Conservation (phyloP, 1,140 invertebrate species). For the Eriocheir sinensis region DNA sequence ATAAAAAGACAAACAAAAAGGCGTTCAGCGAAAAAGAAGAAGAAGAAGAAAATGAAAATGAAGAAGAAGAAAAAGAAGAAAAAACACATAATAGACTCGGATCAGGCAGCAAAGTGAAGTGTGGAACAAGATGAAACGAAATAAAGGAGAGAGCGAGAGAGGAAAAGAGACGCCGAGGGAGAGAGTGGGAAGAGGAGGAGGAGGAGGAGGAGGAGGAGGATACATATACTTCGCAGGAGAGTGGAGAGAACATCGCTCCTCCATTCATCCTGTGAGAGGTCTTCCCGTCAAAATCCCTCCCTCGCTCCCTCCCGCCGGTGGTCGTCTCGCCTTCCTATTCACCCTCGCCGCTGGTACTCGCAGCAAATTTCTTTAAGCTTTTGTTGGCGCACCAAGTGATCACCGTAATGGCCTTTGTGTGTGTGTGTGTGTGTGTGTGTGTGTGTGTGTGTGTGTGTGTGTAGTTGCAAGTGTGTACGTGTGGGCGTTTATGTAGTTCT, state of each 20-base stretch:
- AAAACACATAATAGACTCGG: no score
- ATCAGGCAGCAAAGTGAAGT: no score
- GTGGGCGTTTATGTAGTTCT: background rate
- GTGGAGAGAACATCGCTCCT: background rate
- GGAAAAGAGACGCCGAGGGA: background rate
- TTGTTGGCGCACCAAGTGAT: slow-evolving; percentile 47
- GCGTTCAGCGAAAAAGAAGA: no score
- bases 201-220: background rate
- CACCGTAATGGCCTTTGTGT: slow-evolving; percentile 46
- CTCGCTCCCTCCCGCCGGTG: background rate
- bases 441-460: background rate
- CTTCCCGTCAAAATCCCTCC: background rate
- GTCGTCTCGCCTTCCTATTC: slow-evolving; percentile 2
- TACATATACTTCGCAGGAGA: background rate
- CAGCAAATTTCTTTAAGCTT: slow-evolving; percentile 49
- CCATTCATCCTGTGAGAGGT: slow-evolving; percentile 34
- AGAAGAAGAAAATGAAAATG: no score
- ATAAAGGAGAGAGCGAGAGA: background rate
- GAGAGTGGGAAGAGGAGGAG: background rate
- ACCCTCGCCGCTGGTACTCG: background rate
- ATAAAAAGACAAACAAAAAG: no score
- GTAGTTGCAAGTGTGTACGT: background rate
- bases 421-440: background rate
- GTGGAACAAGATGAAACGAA: no score
- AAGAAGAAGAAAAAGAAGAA: no score